Conservation (phyloP, 2,113 vertebrate species). For the Neomonachus schauinslandi region DNA sequence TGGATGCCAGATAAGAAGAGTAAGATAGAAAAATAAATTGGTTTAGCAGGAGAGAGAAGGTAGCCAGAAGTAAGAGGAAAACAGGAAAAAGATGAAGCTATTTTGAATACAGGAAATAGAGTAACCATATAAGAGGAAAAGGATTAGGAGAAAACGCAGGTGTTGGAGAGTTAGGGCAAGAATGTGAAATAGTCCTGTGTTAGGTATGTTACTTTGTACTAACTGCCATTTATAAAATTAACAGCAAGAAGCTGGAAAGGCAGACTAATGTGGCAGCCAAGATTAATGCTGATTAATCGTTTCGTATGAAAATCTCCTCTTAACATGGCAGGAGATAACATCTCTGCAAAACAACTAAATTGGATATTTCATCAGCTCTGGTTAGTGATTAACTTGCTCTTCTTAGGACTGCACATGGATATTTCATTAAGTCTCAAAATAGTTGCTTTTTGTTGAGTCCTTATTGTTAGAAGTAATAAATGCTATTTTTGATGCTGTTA, state of each 20-base stretch:
- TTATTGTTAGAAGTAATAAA: slow-evolving; percentile 54
- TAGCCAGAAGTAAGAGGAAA: slow-evolving; percentile 26
- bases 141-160: fast-evolving
- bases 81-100: neutral
- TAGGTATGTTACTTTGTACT: neutral
- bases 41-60: neutral
- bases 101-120: slow-evolving; percentile 42
- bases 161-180: neutral
- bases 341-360: slow-evolving; percentile 19
- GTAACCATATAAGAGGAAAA: neutral
- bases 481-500: slow-evolving; percentile 53
- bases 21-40: slow-evolving; percentile 56
- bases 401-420: neutral
- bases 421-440: slow-evolving; percentile 55
- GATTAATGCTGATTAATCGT: slow-evolving; percentile 52
- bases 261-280: neutral
- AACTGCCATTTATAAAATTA: slow-evolving; percentile 40
- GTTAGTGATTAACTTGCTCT: slow-evolving; percentile 45
- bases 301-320: neutral
- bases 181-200: neutral
- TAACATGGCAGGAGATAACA: neutral
- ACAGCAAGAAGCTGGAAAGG: neutral
- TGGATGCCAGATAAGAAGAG: slow-evolving; percentile 44
- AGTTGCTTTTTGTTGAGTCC: slow-evolving; percentile 18
- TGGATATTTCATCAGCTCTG: slow-evolving; percentile 36